phyloP scores from a whole-genome alignment of 1,140 invertebrate genomes.

The Macrotrachela quadricornifera region DNA sequence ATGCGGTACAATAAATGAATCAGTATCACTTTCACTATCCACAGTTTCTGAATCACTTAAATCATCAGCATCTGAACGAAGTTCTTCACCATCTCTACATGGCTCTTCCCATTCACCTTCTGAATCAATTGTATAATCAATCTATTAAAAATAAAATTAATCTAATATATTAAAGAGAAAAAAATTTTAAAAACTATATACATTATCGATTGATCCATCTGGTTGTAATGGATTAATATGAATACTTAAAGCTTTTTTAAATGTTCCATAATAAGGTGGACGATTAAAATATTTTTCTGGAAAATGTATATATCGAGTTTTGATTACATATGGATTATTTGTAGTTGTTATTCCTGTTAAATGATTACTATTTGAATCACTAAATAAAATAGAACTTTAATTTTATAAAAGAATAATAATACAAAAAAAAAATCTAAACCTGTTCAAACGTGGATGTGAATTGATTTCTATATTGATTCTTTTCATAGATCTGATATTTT shows the following conservation, averaged over 20 bases:
- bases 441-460: no score
- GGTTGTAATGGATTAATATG: conserved; percentile 3
- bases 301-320: conserved; percentile 7
- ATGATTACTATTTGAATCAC: no score
- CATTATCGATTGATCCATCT: background rate
- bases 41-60: background rate
- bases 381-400: no score
- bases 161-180: no score
- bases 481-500: no score
- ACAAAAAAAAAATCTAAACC: no score
- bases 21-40: conserved; percentile 5
- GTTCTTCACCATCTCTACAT: background rate
- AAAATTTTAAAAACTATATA: no score
- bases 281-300: background rate
- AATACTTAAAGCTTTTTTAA: background rate
- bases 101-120: conserved; percentile 9
- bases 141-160: background rate
- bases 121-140: conserved; percentile 8
- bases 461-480: no score
- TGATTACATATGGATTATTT: background rate
- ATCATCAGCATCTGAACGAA: background rate
- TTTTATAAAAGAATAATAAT: no score
- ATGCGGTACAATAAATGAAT: conserved; percentile 7
- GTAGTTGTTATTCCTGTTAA: no score
- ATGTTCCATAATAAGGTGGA: conserved; percentile 8